A percentile compares a stretch with the other conserved stretches of the same genome.
Evolutionary conservation across 1,140 invertebrate species (phyloP).

Genomic region (Plectrocnemia conspersa): DNA sequence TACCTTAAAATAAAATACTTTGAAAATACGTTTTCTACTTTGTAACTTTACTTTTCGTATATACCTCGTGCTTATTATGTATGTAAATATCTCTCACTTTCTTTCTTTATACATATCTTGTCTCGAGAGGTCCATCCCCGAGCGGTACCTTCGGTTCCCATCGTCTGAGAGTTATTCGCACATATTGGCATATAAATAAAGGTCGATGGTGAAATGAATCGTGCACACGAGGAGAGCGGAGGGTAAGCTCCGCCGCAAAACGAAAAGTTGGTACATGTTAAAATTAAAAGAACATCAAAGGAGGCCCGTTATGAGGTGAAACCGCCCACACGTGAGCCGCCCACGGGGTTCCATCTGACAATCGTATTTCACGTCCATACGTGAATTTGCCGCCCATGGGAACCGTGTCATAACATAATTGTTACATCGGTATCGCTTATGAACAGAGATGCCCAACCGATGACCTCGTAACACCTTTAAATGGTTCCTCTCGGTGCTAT

Average conservation of each 20-base stretch:
- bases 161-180: too few relatives aligned
- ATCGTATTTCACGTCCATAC: constrained; percentile 26
- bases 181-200: constrained; percentile 1
- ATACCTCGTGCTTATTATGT: too few relatives aligned
- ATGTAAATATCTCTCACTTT: too few relatives aligned
- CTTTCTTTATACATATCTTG: too few relatives aligned
- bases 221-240: too few relatives aligned
- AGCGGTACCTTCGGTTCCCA: too few relatives aligned
- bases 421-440: constrained; percentile 24
- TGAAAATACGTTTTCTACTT: too few relatives aligned
- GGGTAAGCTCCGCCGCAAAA: neutral
- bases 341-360: constrained; percentile 21
- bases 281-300: constrained; percentile 25
- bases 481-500: neutral
- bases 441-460: constrained; percentile 1
- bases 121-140: too few relatives aligned
- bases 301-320: constrained; percentile 19
- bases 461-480: neutral
- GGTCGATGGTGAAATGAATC: too few relatives aligned
- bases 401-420: constrained; percentile 27
- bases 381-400: constrained; percentile 24
- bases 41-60: too few relatives aligned
- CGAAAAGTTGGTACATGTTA: neutral
- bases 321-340: constrained; percentile 20
- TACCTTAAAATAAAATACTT: too few relatives aligned